Evolutionary conservation across 2,888 invertebrate species (phyloP).

Genomic region (Desoria tigrina): DNA sequence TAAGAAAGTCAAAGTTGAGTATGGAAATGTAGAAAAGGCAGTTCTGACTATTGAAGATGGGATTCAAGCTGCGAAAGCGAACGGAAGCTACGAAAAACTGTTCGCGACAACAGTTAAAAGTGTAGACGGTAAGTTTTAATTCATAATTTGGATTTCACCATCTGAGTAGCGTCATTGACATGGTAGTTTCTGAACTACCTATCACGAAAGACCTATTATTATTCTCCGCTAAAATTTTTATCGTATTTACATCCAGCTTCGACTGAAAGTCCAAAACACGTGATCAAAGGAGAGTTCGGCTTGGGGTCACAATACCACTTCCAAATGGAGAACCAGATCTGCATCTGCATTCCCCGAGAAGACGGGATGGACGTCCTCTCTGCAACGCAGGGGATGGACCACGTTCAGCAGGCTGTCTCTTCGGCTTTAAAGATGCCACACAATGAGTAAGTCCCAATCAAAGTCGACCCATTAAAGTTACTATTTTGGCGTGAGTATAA

Average conservation of each 20-base stretch:
- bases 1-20: too few species aligned
- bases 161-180: too few species aligned
- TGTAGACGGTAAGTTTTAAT: conserved; percentile 55
- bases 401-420: conserved; percentile 64
- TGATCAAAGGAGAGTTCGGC: conserved; percentile 61
- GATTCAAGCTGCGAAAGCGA: conserved; percentile 22
- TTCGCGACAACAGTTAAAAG: conserved; percentile 8
- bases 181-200: too few species aligned
- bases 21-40: too few species aligned
- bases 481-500: not conserved
- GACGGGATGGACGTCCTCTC: conserved; percentile 70
- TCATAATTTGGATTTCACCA: too few species aligned
- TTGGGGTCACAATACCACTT: conserved; percentile 71
- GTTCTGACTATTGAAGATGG: conserved; percentile 35
- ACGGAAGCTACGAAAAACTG: conserved; percentile 19
- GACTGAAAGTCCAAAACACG: conserved; percentile 47
- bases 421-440: conserved; percentile 62
- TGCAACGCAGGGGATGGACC: conserved; percentile 68
- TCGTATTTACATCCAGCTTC: not conserved
- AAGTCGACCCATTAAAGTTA: not conserved
- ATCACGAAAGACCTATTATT: too few species aligned
- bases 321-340: conserved; percentile 72
- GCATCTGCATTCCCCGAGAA: conserved; percentile 68
- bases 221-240: too few species aligned
- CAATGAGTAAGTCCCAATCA: conserved; percentile 61